Evolutionary conservation across 1,140 invertebrate genomes (phyloP).

Genomic region (Drosophila orosa): DNA sequence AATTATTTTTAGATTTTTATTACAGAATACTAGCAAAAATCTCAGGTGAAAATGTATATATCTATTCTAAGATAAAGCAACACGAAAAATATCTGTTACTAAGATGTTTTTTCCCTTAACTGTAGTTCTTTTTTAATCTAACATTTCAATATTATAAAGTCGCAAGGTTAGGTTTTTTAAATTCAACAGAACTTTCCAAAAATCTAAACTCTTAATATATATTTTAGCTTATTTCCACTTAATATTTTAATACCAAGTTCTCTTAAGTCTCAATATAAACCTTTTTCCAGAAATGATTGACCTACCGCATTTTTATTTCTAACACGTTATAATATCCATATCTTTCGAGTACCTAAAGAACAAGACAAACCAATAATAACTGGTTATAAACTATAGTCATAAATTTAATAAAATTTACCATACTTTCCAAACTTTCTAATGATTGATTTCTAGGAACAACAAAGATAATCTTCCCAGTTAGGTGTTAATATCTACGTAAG

Average conservation of each 20-base stretch:
- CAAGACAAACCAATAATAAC: no score
- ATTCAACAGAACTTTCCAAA: no score
- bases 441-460: constrained; percentile 4
- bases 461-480: no score
- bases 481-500: not conserved
- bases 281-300: not conserved
- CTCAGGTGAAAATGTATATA: not conserved
- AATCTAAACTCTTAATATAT: not conserved
- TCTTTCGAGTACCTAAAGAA: not conserved
- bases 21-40: not conserved
- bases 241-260: not conserved
- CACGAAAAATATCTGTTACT: not conserved
- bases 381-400: not conserved
- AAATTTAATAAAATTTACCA: not conserved
- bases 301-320: not conserved
- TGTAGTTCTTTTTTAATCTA: not conserved
- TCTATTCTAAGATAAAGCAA: not conserved
- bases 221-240: no score
- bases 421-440: not conserved
- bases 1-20: not conserved
- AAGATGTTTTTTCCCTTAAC: not conserved
- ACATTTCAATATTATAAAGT: not conserved
- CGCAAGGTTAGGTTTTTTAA: not conserved
- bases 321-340: not conserved
- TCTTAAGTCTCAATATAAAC: not conserved